Conservation (phyloP, 2,797 vertebrate species). For the Erpetoichthys calabaricus region DNA sequence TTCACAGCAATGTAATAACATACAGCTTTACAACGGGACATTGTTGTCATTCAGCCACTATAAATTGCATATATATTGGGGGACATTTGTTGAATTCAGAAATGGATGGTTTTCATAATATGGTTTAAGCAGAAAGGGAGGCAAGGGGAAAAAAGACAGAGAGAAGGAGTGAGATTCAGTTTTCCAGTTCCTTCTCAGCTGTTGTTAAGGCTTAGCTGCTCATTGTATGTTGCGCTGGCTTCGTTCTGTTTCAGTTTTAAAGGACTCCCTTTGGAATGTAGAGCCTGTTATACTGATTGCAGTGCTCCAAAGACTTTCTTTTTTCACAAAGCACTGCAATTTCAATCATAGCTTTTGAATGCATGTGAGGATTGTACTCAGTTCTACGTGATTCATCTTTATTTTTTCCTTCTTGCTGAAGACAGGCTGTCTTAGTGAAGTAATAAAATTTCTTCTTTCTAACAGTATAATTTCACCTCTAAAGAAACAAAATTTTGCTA, state of each 20-base stretch:
- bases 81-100: slow-evolving; percentile 1
- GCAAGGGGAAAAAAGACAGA: not conserved
- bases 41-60: slow-evolving; percentile 10
- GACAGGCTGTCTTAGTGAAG: slow-evolving; percentile 3
- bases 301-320: slow-evolving; percentile 4
- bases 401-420: slow-evolving; percentile 2
- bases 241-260: slow-evolving; percentile 21
- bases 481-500: slow-evolving; percentile 9
- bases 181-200: slow-evolving; percentile 8
- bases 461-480: slow-evolving; percentile 10
- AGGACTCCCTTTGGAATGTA: slow-evolving; percentile 16
- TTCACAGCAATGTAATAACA: slow-evolving; percentile 20
- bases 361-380: slow-evolving; percentile 13
- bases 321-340: slow-evolving; percentile 7
- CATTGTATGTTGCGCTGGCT: slow-evolving; percentile 14
- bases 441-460: slow-evolving; percentile 14
- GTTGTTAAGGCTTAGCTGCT: slow-evolving; percentile 15
- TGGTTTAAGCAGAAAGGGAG: not conserved
- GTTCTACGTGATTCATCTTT: slow-evolving; percentile 10
- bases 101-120: not conserved
- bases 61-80: slow-evolving; percentile 2
- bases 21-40: slow-evolving; percentile 25
- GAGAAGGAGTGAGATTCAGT: slow-evolving; percentile 1
- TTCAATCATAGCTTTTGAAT: slow-evolving; percentile 15
- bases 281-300: slow-evolving; percentile 13